Base-by-base conservation (phyloP, 1,140 invertebrate genomes). In the Drosophila aff. region DNA sequence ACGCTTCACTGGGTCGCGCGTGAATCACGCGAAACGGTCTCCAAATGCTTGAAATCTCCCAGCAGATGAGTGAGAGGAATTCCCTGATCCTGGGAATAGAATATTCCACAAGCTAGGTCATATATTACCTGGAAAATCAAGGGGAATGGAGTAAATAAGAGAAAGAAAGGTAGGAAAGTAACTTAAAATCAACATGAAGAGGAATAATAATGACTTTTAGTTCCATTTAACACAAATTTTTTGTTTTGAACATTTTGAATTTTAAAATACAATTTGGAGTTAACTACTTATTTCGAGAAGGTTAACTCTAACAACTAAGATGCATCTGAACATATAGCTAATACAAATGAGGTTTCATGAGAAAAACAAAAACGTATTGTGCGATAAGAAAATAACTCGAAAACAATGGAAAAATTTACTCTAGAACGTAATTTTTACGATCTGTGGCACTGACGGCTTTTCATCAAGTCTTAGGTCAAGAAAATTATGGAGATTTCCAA, bases 1-100 rank as follows among this genome's bases (percentile, higher is more conserved):
- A 74, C 68, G 71, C 71, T 74, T 40, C 46, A 74, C 31, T 73
- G 40, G 68, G 55, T 74, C 23, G 53, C 15, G 23, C n/a, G 46
- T 61, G 67, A 72, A 41, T 50, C 53, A 72, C 31, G 43, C 67
- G 15, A 52, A 38, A 38, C 18, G 3, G 33, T 33, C 62, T 67
- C 26, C 2, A n/a, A 50, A 31, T 36, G 23, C 31, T n/a, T 9
- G n/a, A 44, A 18, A 1, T 41, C 28, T 23, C 2, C 21, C 41
- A 16, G 15, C 23, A 53, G 36, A 50, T 50, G 26, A 18, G 13
- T 40, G n/a, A 11, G 16, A 15, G 28, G 26, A 65, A 15, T 18
- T 26, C 36, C 21, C 23, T 23, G 26, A 50, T 68, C 59, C 36
- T 63, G 8, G n/a, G 18, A 47, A 26, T 23, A 11, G 1, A 15